Evolutionary conservation across 2,113 vertebrate species (phyloP).

Genomic region (Rhea americana): DNA sequence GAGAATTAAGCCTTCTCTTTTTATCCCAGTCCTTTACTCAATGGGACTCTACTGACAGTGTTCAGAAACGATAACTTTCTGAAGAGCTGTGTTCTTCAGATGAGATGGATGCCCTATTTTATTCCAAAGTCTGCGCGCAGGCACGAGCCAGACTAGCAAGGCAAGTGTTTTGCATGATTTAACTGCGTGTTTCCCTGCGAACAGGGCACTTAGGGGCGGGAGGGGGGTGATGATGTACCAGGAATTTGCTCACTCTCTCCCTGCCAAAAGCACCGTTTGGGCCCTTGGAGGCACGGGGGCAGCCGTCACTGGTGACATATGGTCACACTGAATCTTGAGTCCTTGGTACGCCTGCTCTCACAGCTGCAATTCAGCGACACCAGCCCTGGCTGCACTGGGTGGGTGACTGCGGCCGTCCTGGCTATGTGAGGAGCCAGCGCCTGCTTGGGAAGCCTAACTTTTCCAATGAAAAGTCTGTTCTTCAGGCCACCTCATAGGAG

Average conservation of each 20-base stretch:
- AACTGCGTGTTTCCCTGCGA: neutral
- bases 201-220: neutral
- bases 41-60: neutral
- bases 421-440: neutral
- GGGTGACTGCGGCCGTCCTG: too few species aligned
- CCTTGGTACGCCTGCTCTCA: neutral
- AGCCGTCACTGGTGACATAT: neutral
- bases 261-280: neutral
- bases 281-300: neutral
- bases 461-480: neutral
- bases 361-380: neutral
- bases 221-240: neutral
- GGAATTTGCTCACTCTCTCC: neutral
- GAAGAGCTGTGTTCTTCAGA: neutral
- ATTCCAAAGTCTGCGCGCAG: neutral
- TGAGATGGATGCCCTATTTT: neutral
- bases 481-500: neutral
- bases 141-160: neutral
- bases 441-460: fast-evolving
- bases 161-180: neutral
- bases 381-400: neutral
- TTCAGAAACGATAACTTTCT: neutral
- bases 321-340: neutral
- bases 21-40: neutral
- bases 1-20: neutral